Base-by-base conservation (phyloP, 1,140 invertebrate genomes). In the Eumeta japonica region DNA sequence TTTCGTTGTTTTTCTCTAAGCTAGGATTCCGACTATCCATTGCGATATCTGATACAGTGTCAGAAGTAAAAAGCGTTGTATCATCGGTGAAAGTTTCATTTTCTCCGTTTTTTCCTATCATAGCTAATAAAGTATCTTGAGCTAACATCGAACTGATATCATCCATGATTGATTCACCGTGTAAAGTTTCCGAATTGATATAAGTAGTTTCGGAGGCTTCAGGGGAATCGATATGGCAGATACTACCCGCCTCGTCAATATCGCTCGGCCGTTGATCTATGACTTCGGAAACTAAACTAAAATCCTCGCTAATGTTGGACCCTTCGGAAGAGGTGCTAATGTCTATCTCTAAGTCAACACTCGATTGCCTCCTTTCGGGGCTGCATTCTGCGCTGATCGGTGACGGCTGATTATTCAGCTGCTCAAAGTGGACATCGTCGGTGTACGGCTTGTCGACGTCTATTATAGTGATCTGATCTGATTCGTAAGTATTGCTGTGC, bases 181-280 rank as follows among this genome's bases (percentile, higher is more conserved):
- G 85, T 42, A 86, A 74, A 1, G 82, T 76, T 50, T 87, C 85
- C 5, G 81, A 84, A 47, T 79, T 81, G 16, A 78, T 65, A 37
- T 77, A 77, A 1, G 81, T 83, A 1, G 83, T 80, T 35, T 90
- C 88, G 1, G 87, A 89, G 27, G 82, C 79, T 72, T 90, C 88
- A 0, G 88, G 86, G 0, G 87, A 89, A 46, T 90, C 88, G 28
- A 89, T 89, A 50, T 90, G 87, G 9, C 81, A 81, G 10, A 90
- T 87, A 28, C 80, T 74, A 20, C 68, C 76, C n/a, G 72, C 70
- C 36, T 78, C 57, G 41, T 82, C 78, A 9, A 74, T 65, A 3
- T 79, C 78, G 37, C 68, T 76, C 1, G 77, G 72, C 52, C 78
- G 79, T 13, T 59, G 55, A 45, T 84, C 82, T 15, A 82, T 75